Conservation (phyloP, 2,888 invertebrate genomes). For the Protonemura montana region DNA sequence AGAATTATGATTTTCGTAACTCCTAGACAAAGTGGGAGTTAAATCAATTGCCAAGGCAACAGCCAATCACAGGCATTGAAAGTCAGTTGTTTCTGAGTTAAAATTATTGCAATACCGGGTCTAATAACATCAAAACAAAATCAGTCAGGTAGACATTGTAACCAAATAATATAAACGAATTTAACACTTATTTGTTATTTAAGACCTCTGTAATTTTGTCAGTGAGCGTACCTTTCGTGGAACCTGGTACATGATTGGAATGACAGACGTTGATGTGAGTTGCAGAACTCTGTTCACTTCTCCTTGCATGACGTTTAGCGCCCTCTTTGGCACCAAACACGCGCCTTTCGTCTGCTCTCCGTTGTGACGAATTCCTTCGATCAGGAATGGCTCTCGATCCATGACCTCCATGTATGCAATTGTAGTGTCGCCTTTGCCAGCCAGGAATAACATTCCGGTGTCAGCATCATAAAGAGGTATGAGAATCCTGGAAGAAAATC, state of each 20-base stretch:
- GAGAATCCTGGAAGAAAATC: slow-evolving; percentile 70
- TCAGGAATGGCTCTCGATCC: slow-evolving; percentile 87
- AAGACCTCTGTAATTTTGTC: too few species aligned
- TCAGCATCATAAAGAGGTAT: slow-evolving; percentile 94
- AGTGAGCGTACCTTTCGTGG: slow-evolving; percentile 83
- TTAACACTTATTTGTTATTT: too few species aligned
- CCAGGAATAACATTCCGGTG: slow-evolving; percentile 93
- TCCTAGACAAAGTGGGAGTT: too few species aligned
- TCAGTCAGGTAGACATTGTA: too few species aligned
- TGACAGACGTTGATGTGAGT: slow-evolving; percentile 83
- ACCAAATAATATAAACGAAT: too few species aligned
- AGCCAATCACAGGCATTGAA: too few species aligned
- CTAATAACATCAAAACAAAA: too few species aligned
- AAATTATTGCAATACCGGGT: too few species aligned
- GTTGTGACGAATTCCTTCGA: slow-evolving; percentile 86
- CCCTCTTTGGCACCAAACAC: slow-evolving; percentile 89
- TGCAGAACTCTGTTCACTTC: slow-evolving; percentile 93
- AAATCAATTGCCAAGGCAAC: too few species aligned
- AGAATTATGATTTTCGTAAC: too few species aligned
- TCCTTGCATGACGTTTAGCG: slow-evolving; percentile 94
- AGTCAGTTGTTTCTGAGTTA: too few species aligned
- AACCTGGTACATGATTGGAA: slow-evolving; percentile 94
- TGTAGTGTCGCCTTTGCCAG: slow-evolving; percentile 93
- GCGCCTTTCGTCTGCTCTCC: slow-evolving; percentile 96
- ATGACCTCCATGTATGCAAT: slow-evolving; percentile 90